A percentile compares a stretch with the other conserved stretches of the same genome.
Conservation (phyloP, 2,113 vertebrate genomes). For the Phaethornis superciliosus region DNA sequence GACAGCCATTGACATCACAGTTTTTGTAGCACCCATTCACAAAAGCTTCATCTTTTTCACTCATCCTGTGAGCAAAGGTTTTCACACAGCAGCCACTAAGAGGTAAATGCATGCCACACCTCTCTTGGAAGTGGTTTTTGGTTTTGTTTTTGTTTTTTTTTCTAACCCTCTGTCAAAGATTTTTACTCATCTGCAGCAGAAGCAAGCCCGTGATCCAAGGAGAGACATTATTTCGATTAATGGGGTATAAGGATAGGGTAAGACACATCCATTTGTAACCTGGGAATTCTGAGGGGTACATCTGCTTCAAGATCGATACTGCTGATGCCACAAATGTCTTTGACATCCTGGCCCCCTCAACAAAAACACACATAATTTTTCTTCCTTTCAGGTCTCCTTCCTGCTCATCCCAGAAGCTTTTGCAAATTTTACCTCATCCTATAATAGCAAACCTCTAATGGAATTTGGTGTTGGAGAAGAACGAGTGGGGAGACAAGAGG, state of each 20-base stretch:
- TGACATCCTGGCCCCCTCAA: neutral
- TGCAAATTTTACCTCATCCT: neutral
- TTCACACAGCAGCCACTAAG: neutral
- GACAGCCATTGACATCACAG: neutral
- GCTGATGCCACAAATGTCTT: neutral
- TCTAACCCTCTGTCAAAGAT: neutral
- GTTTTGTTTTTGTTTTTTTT: neutral
- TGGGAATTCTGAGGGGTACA: conserved; percentile 9
- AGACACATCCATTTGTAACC: conserved; percentile 50
- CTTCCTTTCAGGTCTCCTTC: conserved; percentile 15
- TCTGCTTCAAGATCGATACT: conserved; percentile 34
- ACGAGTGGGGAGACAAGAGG: neutral
- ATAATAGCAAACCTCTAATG: neutral
- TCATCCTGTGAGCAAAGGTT: neutral
- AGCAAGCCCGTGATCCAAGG: conserved; percentile 13
- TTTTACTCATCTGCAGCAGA: neutral
- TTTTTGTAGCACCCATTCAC: neutral
- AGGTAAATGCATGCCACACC: neutral
- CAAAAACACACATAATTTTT: conserved; percentile 8
- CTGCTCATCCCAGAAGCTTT: neutral
- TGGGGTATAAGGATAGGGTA: neutral
- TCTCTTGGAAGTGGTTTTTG: neutral
- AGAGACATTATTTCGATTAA: conserved; percentile 49
- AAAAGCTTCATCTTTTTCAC: neutral
- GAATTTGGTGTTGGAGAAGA: neutral